These are phyloP conservation scores for Rapana venosa DNA, from an alignment of 2,888 invertebrate genomes.

Conservation along the genomic window DNA sequence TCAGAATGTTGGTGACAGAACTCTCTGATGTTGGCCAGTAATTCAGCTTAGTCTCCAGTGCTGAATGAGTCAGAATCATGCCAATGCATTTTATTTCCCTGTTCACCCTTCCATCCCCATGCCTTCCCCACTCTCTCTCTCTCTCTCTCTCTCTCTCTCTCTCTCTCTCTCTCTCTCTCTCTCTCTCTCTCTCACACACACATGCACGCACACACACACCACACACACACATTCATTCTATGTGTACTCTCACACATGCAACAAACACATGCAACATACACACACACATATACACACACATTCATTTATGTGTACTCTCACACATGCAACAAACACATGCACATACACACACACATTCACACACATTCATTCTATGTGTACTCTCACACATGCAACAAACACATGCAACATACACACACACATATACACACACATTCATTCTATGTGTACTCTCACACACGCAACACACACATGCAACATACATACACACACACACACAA, in stretches of 20 bases:
- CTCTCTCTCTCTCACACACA: constrained; percentile 14
- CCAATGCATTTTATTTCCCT: too few species aligned
- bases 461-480: neutral
- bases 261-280: too few species aligned
- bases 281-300: neutral
- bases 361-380: too few species aligned
- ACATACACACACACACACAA: neutral
- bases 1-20: too few species aligned
- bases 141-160: constrained; percentile 16
- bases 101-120: too few species aligned
- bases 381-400: neutral
- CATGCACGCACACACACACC: too few species aligned
- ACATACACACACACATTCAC: neutral
- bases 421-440: neutral
- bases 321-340: too few species aligned
- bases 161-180: constrained; percentile 25
- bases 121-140: neutral
- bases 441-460: too few species aligned
- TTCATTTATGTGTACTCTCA: neutral
- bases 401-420: neutral
- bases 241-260: neutral
- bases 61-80: too few species aligned
- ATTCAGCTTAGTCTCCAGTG: too few species aligned
- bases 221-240: too few species aligned
- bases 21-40: too few species aligned